Base-by-base conservation (phyloP, 92 coral and sea anemone species). In the Porites divaricata region DNA sequence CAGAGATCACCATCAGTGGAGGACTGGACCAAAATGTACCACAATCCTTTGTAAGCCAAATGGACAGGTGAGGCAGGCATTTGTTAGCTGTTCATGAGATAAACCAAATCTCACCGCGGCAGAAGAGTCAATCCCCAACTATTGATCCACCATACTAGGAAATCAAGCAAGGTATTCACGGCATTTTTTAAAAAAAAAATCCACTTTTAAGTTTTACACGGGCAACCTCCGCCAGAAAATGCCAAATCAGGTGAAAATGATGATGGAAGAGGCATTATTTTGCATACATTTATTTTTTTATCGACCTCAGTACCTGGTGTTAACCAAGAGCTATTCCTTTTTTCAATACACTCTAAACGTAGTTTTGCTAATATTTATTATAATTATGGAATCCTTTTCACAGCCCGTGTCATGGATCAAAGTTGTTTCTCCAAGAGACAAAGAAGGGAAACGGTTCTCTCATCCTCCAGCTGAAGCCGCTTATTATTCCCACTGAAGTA, bases 1-100 rank as follows among this genome's bases (percentile, higher is more conserved):
- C 98, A 97, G 91, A 88, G 99, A 95, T 81, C 99, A 95, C 72
- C 99, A 97, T 72, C 95, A 97, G 84, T 97, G 99, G 99, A 98
- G 98, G 2, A 97, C 98, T 91, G 99, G 99, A 70, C 99, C 99
- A 24, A 98, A 97, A 50, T 97, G 99, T 83, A 97, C 99, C 73
- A 97, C 99, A 83, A 95, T 97, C 74, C 93, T 97, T 87, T 97
- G 99, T 91, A 97, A 97, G 76, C 98, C 97, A 5, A 95, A 93
- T 81, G 99, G 99, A 17, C 99, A 97, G 93, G 96, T 96, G 16
- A 76, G 91, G 59, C 14, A 54, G 45, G 45, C 45, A 35, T 35
- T 35, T 54, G 14, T 15, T 54, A 11, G 59, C 15, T 54, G 12
- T 8, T 54, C 17, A 11, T 54, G 59, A 11, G 16, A 54, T 11